Evolutionary conservation across 2,888 invertebrate genomes (phyloP).

Genomic region (Mesopsocus fuscifrons): DNA sequence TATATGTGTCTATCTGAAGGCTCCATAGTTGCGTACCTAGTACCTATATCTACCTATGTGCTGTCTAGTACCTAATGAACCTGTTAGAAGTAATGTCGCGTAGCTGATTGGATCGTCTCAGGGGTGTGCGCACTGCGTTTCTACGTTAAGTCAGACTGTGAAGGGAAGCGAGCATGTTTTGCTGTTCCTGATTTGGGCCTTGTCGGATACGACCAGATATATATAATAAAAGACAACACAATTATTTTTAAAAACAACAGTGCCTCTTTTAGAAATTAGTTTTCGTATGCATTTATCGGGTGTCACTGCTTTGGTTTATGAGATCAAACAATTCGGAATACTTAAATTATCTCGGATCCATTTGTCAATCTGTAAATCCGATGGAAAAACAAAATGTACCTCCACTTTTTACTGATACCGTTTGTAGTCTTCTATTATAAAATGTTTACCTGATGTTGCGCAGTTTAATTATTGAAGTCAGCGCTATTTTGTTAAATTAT

Average conservation of each 20-base stretch:
- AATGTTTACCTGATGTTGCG: neutral
- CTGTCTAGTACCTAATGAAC: too few species aligned
- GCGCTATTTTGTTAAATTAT: constrained; percentile 9
- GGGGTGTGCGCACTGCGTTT: neutral
- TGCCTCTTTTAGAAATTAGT: neutral
- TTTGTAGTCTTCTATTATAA: too few species aligned
- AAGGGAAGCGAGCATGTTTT: too few species aligned
- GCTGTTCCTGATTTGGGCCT: too few species aligned
- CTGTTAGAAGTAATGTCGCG: neutral
- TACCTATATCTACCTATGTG: too few species aligned
- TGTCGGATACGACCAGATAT: neutral
- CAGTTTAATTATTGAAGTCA: neutral
- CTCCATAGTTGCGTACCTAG: neutral
- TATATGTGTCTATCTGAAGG: neutral
- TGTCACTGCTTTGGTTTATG: too few species aligned
- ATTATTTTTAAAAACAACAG: neutral
- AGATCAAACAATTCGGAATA: too few species aligned
- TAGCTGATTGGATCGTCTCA: neutral
- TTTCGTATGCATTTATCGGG: neutral
- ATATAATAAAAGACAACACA: neutral
- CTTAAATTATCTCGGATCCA: too few species aligned
- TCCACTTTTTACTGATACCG: too few species aligned
- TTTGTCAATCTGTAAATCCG: too few species aligned
- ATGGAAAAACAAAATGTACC: too few species aligned
- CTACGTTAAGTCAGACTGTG: neutral